A percentile compares a stretch with the other conserved stretches of the same genome.
Conservation (phyloP, 2,113 vertebrate species). For the Hippocampus comes region DNA sequence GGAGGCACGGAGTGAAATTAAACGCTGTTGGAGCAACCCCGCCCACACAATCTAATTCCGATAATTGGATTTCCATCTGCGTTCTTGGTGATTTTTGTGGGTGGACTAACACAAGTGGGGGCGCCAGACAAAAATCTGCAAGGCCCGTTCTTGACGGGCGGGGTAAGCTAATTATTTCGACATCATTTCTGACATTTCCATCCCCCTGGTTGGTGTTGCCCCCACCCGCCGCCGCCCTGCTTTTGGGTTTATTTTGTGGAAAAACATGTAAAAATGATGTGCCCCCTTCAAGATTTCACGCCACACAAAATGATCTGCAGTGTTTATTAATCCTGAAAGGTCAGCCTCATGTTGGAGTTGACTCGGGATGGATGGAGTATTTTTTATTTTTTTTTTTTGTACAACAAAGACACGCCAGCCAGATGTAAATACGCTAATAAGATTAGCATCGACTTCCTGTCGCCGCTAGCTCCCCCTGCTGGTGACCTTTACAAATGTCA, state of each 20-base stretch:
- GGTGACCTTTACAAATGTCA: constrained; percentile 10
- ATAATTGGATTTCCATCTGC: constrained; percentile 56
- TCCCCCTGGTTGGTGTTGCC: neutral
- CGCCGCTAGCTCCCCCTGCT: constrained; percentile 1
- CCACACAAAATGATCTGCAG: neutral
- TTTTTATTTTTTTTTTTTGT: neutral
- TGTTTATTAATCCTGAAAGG: neutral
- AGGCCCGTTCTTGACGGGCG: neutral
- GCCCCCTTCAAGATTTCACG: neutral
- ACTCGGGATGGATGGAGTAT: neutral
- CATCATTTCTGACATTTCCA: constrained; percentile 20
- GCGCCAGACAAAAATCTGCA: constrained; percentile 19
- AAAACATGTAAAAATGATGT: neutral
- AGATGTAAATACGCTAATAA: neutral
- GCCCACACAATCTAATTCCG: constrained; percentile 45
- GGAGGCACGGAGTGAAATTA: constrained; percentile 26
- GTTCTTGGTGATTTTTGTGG: constrained; percentile 28
- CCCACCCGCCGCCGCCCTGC: neutral
- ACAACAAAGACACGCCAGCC: neutral
- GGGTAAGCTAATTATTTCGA: constrained; percentile 12
- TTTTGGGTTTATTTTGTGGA: neutral
- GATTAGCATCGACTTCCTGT: constrained; percentile 3
- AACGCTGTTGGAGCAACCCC: constrained; percentile 28
- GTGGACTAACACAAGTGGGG: constrained; percentile 8
- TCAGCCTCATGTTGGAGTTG: constrained; percentile 1